Evolutionary conservation across 2,888 invertebrate species (phyloP).

Genomic region (Sarcophaga subvicina): DNA sequence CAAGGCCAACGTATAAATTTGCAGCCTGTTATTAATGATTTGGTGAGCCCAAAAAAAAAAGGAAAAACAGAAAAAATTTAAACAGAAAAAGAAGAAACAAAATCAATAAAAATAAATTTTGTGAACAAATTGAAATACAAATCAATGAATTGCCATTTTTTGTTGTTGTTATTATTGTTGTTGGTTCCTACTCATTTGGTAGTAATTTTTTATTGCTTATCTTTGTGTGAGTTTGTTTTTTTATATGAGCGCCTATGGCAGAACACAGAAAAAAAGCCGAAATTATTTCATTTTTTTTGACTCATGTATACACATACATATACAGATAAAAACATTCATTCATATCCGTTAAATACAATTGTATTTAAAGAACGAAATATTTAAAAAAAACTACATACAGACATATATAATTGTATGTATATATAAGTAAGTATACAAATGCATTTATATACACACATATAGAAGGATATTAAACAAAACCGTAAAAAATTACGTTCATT

Average conservation of each 20-base stretch:
- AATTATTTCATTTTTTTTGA: too few species aligned
- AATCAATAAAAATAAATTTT: slow-evolving; percentile 48
- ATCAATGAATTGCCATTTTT: slow-evolving; percentile 31
- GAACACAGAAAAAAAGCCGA: too few species aligned
- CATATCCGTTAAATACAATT: neutral
- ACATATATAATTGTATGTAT: too few species aligned
- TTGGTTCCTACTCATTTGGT: slow-evolving; percentile 25
- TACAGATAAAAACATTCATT: neutral
- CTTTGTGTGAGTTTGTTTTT: too few species aligned
- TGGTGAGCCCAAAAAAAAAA: neutral
- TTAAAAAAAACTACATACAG: neutral
- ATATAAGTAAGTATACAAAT: too few species aligned
- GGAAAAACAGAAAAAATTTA: neutral
- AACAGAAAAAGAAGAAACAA: too few species aligned
- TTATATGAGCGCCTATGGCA: too few species aligned
- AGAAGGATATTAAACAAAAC: slow-evolving; percentile 40
- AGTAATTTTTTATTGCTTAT: neutral
- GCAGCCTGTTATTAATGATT: too few species aligned
- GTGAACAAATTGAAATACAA: slow-evolving; percentile 47
- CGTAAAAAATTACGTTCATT: slow-evolving; percentile 48
- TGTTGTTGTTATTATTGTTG: slow-evolving; percentile 10
- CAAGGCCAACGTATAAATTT: too few species aligned
- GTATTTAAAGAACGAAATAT: too few species aligned
- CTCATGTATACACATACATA: too few species aligned
- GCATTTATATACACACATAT: neutral